A percentile compares a stretch with the other conserved stretches of the same genome.
These are phyloP conservation scores for Smithornis capensis DNA, from an alignment of 2,113 vertebrate genomes.

Conservation along the genomic window DNA sequence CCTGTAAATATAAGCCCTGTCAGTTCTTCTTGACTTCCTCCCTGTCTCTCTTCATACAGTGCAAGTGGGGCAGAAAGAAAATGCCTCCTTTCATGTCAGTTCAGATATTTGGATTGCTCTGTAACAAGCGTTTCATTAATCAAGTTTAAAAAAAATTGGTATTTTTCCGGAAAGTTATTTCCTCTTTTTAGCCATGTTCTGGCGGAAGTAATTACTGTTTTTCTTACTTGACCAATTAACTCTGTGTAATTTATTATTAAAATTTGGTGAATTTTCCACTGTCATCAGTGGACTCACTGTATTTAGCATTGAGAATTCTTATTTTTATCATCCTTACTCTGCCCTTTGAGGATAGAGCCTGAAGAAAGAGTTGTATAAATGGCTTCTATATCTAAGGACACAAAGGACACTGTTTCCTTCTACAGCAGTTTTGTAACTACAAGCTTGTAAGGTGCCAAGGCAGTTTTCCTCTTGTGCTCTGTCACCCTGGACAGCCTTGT, in stretches of 20 bases:
- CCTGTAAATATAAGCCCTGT: background rate
- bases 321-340: background rate
- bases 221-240: background rate
- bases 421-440: background rate
- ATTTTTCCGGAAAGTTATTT: background rate
- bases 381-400: background rate
- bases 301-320: background rate
- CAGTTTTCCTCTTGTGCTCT: background rate
- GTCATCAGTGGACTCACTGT: background rate
- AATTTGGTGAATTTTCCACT: background rate
- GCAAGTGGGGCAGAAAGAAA: background rate
- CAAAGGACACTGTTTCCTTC: background rate
- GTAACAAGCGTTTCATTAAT: background rate
- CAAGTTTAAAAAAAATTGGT: background rate
- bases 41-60: background rate
- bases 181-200: background rate
- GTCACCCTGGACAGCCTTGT: background rate
- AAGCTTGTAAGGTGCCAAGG: background rate
- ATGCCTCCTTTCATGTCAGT: background rate
- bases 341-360: background rate
- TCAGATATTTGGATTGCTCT: background rate
- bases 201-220: background rate
- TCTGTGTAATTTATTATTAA: background rate
- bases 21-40: background rate
- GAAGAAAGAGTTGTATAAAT: background rate